Evolutionary conservation across 2,888 invertebrate genomes (phyloP).

Genomic region (Pantelozetes paolii): DNA sequence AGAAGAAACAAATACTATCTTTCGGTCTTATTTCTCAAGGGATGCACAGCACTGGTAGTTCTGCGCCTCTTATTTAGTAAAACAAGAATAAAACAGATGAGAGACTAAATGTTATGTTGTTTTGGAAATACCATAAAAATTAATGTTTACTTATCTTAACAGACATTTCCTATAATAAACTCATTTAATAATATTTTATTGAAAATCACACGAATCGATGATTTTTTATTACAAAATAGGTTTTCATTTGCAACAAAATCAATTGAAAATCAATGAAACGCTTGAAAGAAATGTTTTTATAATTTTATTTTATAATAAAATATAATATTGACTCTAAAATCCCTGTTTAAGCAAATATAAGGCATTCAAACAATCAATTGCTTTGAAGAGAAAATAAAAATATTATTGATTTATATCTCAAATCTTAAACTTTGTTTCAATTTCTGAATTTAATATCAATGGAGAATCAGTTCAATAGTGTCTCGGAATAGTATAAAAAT

Average conservation of each 20-base stretch:
- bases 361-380: neutral
- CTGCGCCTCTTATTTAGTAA: neutral
- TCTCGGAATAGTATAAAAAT: neutral
- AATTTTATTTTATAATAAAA: too few species aligned
- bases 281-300: too few species aligned
- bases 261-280: too few species aligned
- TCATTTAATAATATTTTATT: too few species aligned
- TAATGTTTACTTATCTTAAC: neutral
- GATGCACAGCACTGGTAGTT: neutral
- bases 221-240: too few species aligned
- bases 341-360: neutral
- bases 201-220: too few species aligned
- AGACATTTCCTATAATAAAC: too few species aligned
- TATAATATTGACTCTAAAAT: neutral
- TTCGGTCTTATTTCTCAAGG: constrained; percentile 10
- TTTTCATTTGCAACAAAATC: too few species aligned
- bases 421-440: neutral
- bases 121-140: neutral
- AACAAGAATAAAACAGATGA: neutral
- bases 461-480: neutral
- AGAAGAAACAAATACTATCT: constrained; percentile 22
- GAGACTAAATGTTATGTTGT: neutral
- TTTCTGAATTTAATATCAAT: neutral
- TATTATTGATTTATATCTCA: neutral
- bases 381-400: neutral